Evolutionary conservation across 1,140 invertebrate genomes (phyloP).

Genomic region (Procambarus virginalis): DNA sequence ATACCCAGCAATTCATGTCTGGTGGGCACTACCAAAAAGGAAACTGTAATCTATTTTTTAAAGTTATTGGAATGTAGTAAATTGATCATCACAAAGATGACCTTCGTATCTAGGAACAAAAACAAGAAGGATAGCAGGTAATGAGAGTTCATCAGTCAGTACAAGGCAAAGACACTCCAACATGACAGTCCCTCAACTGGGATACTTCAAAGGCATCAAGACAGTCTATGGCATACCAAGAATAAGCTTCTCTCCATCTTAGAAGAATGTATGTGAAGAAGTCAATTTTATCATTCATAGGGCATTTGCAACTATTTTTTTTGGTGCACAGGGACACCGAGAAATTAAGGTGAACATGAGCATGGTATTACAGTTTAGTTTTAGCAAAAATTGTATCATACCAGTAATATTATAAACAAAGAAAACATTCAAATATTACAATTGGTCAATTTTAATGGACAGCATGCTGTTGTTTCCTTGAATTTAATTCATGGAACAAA

Average conservation of each 20-base stretch:
- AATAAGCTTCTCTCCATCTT: neutral
- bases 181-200: neutral
- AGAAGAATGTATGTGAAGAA: neutral
- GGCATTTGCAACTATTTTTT: neutral
- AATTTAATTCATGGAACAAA: neutral
- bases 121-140: neutral
- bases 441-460: neutral
- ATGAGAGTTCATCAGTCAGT: neutral
- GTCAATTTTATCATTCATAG: neutral
- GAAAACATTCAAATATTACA: neutral
- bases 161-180: neutral
- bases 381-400: neutral
- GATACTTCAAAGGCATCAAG: neutral
- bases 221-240: neutral
- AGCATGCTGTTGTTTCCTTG: neutral
- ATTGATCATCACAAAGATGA: neutral
- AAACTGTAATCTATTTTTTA: neutral
- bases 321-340: neutral
- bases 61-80: neutral
- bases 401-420: neutral
- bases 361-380: neutral
- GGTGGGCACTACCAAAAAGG: neutral
- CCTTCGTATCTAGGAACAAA: neutral
- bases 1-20: neutral
- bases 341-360: neutral